Percentiles rank a stretch among this genome's conserved stretches.
Conservation (phyloP, 1,140 invertebrate genomes). For the Eupeodes corollae region DNA sequence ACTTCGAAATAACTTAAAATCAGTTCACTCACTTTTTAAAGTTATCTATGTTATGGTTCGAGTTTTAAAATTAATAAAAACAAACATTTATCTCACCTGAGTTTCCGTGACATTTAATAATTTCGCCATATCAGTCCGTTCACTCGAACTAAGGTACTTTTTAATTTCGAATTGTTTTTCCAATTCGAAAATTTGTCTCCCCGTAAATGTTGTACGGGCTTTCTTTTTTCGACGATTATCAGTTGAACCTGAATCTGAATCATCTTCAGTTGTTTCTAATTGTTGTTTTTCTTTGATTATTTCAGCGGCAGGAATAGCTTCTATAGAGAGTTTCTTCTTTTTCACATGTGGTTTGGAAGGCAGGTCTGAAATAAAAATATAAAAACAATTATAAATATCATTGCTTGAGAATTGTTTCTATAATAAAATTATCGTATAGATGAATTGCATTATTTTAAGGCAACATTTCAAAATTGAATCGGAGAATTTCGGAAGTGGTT, state of each 20-base stretch:
- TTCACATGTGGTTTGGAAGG: constrained; percentile 22
- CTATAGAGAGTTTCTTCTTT: constrained; percentile 23
- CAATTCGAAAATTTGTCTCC: constrained; percentile 88
- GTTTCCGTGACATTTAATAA: constrained; percentile 89
- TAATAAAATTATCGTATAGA: no score
- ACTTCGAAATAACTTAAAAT: no score
- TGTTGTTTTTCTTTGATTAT: constrained; percentile 11
- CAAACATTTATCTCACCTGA: constrained; percentile 60
- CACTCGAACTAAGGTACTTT: constrained; percentile 92
- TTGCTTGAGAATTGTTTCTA: no score
- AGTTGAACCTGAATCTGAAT: constrained; percentile 47
- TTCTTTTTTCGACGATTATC: constrained; percentile 79
- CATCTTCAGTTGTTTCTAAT: constrained; percentile 40
- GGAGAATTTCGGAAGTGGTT: no score
- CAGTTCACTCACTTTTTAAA: no score
- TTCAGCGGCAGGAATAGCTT: neutral
- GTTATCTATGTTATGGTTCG: no score
- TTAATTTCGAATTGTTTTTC: constrained; percentile 93
- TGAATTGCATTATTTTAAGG: no score
- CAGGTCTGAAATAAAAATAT: constrained; percentile 11
- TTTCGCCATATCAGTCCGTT: constrained; percentile 87
- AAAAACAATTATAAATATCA: no score
- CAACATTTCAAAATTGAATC: no score
- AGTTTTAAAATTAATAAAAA: no score
- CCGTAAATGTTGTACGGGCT: constrained; percentile 88